phyloP scores from a whole-genome alignment of 2,888 invertebrate species.

The Vandiemenella viatica region DNA sequence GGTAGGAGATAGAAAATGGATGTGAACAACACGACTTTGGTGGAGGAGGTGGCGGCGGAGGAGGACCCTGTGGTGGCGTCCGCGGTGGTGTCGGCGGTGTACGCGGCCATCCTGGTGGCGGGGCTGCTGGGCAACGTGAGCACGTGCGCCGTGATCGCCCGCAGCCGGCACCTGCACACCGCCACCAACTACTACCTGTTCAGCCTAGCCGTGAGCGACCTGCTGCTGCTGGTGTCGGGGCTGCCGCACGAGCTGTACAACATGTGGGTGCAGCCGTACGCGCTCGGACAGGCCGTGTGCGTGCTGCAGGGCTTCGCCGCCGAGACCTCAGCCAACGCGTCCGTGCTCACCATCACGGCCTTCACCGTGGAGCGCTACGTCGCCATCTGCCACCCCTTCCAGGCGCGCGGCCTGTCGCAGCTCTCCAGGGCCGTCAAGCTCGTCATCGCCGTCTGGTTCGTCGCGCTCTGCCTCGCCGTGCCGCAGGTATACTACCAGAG shows the following conservation, averaged over 20 bases:
- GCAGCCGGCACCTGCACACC: slow-evolving; percentile 67
- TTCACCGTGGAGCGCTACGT: slow-evolving; percentile 53
- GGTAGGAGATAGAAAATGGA: not conserved
- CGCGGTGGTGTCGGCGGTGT: slow-evolving; percentile 50
- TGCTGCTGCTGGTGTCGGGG: slow-evolving; percentile 56
- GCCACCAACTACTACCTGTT: slow-evolving; percentile 73
- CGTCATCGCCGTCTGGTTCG: slow-evolving; percentile 55
- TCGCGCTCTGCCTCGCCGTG: slow-evolving; percentile 55
- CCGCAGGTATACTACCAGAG: too few species aligned
- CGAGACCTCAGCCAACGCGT: slow-evolving; percentile 39
- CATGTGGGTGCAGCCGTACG: slow-evolving; percentile 65
- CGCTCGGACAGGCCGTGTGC: slow-evolving; percentile 47
- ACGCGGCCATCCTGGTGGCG: slow-evolving; percentile 51
- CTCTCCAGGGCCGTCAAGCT: slow-evolving; percentile 65
- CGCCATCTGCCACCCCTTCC: slow-evolving; percentile 51
- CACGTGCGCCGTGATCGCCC: slow-evolving; percentile 62
- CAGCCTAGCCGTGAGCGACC: slow-evolving; percentile 61
- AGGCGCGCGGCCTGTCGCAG: slow-evolving; percentile 44
- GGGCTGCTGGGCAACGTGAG: slow-evolving; percentile 62
- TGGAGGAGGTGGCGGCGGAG: slow-evolving; percentile 62
- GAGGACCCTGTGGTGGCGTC: slow-evolving; percentile 42
- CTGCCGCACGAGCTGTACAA: slow-evolving; percentile 65
- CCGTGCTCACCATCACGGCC: slow-evolving; percentile 27
- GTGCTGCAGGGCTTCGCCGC: slow-evolving; percentile 39
- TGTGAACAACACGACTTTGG: slow-evolving; percentile 62